Base-by-base conservation (phyloP, 2,797 vertebrate species). In the Sparidentex hasta region DNA sequence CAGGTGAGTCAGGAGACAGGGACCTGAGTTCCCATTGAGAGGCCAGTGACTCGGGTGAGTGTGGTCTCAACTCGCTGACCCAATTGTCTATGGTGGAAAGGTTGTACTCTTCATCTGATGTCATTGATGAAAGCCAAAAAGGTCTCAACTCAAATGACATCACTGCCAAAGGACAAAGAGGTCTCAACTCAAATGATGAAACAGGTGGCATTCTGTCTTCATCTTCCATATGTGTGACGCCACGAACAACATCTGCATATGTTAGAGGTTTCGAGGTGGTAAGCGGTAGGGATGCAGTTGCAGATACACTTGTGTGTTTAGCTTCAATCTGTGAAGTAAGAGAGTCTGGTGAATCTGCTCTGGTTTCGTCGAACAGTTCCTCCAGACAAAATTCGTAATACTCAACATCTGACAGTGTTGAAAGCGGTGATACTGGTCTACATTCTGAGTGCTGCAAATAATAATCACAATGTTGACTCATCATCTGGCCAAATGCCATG, bases 361-460 rank as follows among this genome's bases (percentile, higher is more conserved):
- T 52, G n/a, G 43, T 20, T 14, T 67, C 51, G 1, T 18, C 14
- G 25, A 55, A 54, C 51, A 67, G 1, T 25, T 67, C 65, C 50
- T 55, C 65, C 0, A 67, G 33, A 67, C 65, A 21, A 43, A 43
- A 54, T 7, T 0, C 38, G 3, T 12, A 59, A 62, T 55, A 43
- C 8, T 81, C 80, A 51, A 47, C 11, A 54, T 88, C 83, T 58
- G 81, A 84, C 4, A 23, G 0, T 2, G 21, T 51, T 55, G 68
- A 68, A 7, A 64, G n/a, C 21, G 64, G 18, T 2, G 65, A 67
- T 8, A 8, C n/a, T 43, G 50, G 33, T 18, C 65, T 67, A 18
- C n/a, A 2, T 9, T 67, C 48, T 21, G 65, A 25, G 11, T 21
- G 43, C 7, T 11, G 29, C 9, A 67, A 43, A 50, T 43, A 67